These are phyloP conservation scores for Neosilurus hyrtlii DNA, from an alignment of 2,797 vertebrate genomes.

Conservation along the genomic window DNA sequence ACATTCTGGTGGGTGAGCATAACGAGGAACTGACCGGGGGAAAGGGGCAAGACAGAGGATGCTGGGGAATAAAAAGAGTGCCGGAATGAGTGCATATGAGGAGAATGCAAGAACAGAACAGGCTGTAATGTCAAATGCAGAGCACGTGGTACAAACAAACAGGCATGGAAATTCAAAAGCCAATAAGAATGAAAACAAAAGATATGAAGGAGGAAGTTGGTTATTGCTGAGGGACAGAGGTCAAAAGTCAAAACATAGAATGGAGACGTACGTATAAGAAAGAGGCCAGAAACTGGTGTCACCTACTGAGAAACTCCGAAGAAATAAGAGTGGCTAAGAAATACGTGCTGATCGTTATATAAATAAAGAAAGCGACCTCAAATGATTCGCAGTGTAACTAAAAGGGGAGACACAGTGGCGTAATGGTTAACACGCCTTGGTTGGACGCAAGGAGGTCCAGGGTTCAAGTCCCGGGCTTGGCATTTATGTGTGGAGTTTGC, in stretches of 20 bases:
- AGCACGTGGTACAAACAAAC: constrained; percentile 38
- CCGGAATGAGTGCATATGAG: constrained; percentile 39
- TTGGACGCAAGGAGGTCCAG: no score
- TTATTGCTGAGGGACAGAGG: neutral
- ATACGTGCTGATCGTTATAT: neutral
- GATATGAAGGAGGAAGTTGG: neutral
- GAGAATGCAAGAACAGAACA: constrained; percentile 36
- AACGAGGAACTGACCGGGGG: constrained; percentile 84
- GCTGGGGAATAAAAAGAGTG: constrained; percentile 60
- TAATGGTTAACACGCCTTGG: no score
- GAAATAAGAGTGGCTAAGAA: neutral
- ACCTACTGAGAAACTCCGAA: neutral
- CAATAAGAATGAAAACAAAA: constrained; percentile 20
- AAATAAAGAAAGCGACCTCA: neutral
- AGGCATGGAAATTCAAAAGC: constrained; percentile 20
- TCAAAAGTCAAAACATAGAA: neutral
- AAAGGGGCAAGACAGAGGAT: constrained; percentile 75
- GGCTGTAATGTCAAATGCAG: constrained; percentile 36
- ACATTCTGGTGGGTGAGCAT: constrained; percentile 83
- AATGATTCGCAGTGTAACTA: neutral
- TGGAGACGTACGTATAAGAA: neutral
- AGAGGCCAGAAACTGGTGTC: neutral
- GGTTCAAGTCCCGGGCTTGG: no score
- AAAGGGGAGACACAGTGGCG: no score
- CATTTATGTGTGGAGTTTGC: no score